A percentile compares a stretch with the other conserved stretches of the same genome.
These are phyloP conservation scores for Chymomyza costata DNA, from an alignment of 1,140 invertebrate species.

Conservation along the genomic window DNA sequence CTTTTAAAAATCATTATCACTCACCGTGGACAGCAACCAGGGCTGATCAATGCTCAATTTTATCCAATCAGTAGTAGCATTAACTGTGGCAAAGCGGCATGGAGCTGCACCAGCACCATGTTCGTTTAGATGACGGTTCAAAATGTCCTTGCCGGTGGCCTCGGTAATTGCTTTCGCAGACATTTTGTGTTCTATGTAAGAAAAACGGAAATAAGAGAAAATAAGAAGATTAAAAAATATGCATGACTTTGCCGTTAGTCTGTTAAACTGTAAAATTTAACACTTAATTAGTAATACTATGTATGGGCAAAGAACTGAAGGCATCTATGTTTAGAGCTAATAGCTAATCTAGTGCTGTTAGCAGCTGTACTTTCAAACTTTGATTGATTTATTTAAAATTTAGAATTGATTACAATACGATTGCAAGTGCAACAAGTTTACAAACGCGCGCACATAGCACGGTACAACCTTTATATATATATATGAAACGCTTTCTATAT, in stretches of 20 bases:
- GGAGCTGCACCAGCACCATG: constrained; percentile 83
- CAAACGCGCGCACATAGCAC: too few species aligned
- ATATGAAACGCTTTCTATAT: neutral
- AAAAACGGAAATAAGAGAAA: neutral
- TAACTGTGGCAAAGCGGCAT: constrained; percentile 89
- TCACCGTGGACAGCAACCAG: constrained; percentile 88
- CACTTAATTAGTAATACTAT: too few species aligned
- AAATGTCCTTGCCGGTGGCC: constrained; percentile 94
- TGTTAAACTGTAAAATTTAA: too few species aligned
- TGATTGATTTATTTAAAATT: constrained; percentile 55
- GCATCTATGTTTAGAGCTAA: too few species aligned
- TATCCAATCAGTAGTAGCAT: constrained; percentile 87
- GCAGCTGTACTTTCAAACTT: constrained; percentile 63
- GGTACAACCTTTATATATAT: too few species aligned
- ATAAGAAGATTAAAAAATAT: too few species aligned
- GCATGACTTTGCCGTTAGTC: too few species aligned
- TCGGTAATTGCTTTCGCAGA: constrained; percentile 98
- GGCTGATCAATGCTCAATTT: constrained; percentile 85
- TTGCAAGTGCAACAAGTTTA: too few species aligned
- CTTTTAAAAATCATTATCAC: constrained; percentile 39
- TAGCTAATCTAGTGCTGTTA: neutral
- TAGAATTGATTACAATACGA: constrained; percentile 63
- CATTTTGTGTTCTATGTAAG: constrained; percentile 79
- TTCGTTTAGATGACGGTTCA: constrained; percentile 88
- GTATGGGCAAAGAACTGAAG: too few species aligned